Evolutionary conservation across 2,113 vertebrate species (phyloP).

Genomic region (Tricholaema leucomelas): DNA sequence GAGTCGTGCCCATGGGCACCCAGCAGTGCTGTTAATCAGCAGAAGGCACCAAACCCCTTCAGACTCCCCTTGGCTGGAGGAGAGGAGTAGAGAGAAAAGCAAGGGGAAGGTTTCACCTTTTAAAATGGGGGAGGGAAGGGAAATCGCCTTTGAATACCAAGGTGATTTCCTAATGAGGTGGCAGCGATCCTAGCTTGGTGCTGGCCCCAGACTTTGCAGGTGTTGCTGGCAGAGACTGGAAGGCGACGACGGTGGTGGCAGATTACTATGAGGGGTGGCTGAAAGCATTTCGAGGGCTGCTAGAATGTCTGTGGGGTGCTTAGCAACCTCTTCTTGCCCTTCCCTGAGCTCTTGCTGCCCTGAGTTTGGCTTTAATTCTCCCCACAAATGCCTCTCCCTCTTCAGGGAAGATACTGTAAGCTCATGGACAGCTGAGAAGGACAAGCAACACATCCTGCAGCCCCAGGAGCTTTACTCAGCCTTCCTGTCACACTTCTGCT

Average conservation of each 20-base stretch:
- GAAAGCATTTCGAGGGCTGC: background rate
- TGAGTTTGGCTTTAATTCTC: background rate
- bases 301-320: background rate
- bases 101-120: background rate
- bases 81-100: background rate
- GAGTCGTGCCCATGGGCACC: background rate
- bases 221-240: background rate
- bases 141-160: background rate
- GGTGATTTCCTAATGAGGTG: background rate
- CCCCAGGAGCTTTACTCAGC: too few species aligned
- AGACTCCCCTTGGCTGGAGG: background rate
- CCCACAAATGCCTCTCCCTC: rapidly evolving
- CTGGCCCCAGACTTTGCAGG: background rate
- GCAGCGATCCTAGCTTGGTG: background rate
- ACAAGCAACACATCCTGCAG: background rate
- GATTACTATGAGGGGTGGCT: background rate
- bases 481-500: background rate
- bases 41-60: background rate
- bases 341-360: background rate
- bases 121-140: background rate
- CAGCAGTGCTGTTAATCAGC: background rate
- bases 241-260: background rate
- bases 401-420: background rate
- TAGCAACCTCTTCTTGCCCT: background rate
- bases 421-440: background rate